These are phyloP conservation scores for Laupala kohalensis DNA, from an alignment of 1,140 invertebrate genomes.

Conservation along the genomic window DNA sequence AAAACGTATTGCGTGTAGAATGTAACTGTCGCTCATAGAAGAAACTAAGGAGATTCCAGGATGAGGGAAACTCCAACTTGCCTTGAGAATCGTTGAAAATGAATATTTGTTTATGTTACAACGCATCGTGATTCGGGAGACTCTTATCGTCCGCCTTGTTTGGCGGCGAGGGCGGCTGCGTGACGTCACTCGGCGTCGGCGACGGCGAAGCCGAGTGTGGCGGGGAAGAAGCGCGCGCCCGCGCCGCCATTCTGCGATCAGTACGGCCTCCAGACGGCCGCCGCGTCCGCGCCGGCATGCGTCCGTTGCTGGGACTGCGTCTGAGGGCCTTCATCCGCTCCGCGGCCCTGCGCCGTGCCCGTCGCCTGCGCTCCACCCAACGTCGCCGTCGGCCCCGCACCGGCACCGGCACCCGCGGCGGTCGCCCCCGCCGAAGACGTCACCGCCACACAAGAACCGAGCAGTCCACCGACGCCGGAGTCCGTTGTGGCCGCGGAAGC, in stretches of 20 bases:
- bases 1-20: too few relatives aligned
- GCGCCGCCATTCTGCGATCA: neutral
- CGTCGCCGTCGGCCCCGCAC: neutral
- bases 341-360: neutral
- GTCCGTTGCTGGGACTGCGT: slow-evolving; percentile 2
- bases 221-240: neutral
- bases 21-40: too few relatives aligned
- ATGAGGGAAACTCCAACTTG: too few relatives aligned
- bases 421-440: neutral
- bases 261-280: slow-evolving; percentile 9
- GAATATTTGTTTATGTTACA: too few relatives aligned
- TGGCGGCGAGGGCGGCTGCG: too few relatives aligned
- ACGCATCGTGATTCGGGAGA: too few relatives aligned
- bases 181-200: neutral
- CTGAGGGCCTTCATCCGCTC: neutral
- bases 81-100: too few relatives aligned
- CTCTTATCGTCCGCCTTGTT: too few relatives aligned
- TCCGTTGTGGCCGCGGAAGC: neutral
- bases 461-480: neutral
- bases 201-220: neutral
- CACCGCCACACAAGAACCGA: slow-evolving; percentile 4
- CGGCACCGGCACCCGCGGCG: neutral
- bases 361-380: neutral
- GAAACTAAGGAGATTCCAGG: too few relatives aligned
- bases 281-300: slow-evolving; percentile 8